Base-by-base conservation (phyloP, 2,113 vertebrate genomes). In the Amphiprion ocellaris region DNA sequence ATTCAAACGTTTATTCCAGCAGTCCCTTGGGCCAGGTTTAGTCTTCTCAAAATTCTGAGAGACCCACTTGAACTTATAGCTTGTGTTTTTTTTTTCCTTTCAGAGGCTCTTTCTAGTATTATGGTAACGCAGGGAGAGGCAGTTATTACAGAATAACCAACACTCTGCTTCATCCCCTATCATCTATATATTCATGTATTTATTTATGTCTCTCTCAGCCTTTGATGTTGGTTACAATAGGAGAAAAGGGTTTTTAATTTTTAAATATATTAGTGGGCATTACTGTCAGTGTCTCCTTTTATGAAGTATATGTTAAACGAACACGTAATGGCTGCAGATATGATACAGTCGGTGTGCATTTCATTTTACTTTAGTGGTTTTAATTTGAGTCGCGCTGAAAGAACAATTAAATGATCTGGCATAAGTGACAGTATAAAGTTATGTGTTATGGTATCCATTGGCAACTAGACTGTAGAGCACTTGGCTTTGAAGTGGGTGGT, bases 11-110 rank as follows among this genome's bases (percentile, higher is more conserved):
- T 90, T 90, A 88, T 87, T 81, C 54, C 61, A 75, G 39, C 61
- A 47, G n/a, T 83, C 85, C 89, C 86, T 28, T 56, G 46, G 90
- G 90, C 64, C 69, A 87, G 81, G 79, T 83, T 89, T 88, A 88
- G 65, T 81, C 83, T 58, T 82, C 60, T 70, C 10, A 56, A 59
- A 56, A 76, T 77, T 76, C 30, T 68, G 73, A 73, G 44, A 87
- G 73, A 75, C 28, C 52, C 55, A 76, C 75, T 88, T 87, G 58
- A 87, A 80, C 76, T 47, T 56, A 62, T 17, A 61, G 62, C 61
- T 11, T 69, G n/a, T 54, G 17, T 28, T 44, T 72, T 63, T 37
- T 17, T 24, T 60, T 59, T 72, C 49, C 3, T 62, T 63, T 4
- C 37, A 50, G 19, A 82, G 64, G 17, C 24, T 41, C 49, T 65